These are phyloP conservation scores for Phorcus lineatus DNA, from an alignment of 2,888 invertebrate species.

Conservation along the genomic window DNA sequence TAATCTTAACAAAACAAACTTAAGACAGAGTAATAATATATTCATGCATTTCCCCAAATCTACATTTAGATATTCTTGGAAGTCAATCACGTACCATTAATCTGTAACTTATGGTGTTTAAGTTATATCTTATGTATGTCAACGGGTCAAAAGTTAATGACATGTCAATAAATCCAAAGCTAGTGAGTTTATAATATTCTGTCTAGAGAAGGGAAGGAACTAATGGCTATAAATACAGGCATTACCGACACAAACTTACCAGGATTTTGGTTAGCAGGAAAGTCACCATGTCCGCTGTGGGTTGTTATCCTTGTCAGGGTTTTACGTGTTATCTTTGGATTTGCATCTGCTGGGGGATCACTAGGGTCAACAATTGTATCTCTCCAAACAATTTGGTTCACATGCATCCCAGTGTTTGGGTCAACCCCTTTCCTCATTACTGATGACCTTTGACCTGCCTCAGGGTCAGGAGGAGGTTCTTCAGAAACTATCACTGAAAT, in stretches of 20 bases:
- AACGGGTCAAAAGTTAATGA: no score
- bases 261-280: conserved; percentile 56
- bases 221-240: no score
- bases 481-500: conserved; percentile 37
- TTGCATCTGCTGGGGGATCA: conserved; percentile 60
- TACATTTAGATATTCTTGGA: no score
- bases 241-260: conserved; percentile 47
- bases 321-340: conserved; percentile 63
- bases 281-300: conserved; percentile 53
- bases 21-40: no score
- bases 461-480: conserved; percentile 56
- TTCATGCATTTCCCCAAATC: no score
- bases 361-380: conserved; percentile 63
- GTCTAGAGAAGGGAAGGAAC: no score
- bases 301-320: conserved; percentile 66
- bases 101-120: no score
- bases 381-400: conserved; percentile 66
- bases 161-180: no score
- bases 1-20: no score
- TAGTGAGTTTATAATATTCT: no score
- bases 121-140: no score
- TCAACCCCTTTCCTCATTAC: conserved; percentile 61
- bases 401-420: conserved; percentile 58
- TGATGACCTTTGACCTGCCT: conserved; percentile 55
- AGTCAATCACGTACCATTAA: no score